Evolutionary conservation across 2,797 vertebrate species (phyloP), one percentile per base, ranked within the genome.

Genomic region (Phaenicophaeus curvirostris): DNA sequence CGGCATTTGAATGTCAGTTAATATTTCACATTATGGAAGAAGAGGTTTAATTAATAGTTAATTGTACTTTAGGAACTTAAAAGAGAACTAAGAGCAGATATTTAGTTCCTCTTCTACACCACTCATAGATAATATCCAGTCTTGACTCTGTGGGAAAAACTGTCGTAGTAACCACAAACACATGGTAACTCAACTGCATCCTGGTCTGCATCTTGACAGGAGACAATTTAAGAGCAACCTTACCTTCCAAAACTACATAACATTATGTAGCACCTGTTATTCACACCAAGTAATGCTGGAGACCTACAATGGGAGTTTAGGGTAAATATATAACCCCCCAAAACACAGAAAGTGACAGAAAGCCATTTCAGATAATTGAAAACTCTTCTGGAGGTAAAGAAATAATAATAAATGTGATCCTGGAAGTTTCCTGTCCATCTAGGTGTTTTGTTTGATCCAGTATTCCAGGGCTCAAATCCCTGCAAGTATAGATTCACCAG

Each of bases 381-480:
- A 82, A 2, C 1, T 54, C 10, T 69, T 2, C 20, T 55, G 31
- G 25, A 67, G 16, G 9, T 8, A 33, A 9, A 20, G 4, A 71
- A 35, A 6, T 71, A 68, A 55, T 15, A 37, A 3, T 2, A 74
- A 33, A 33, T 24, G 10, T 7, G 3, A 28, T 33, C 11, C 12
- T 12, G 37, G 15, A 15, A 35, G 4, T 31, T 78, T 80, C 9
- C 24, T 6, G 33, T 31, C 6, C 15, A 58, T 20, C 4, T 7
- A 44, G 14, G 46, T 5, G 0, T 18, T 74, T 87, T 46, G 55
- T 66, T 75, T 55, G 16, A 42, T 55, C 13, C 21, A 39, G 8
- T 11, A 55, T 19, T n/a, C 9, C 0, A 1, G 3, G 27, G 3
- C 39, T 65, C 39, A 79, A 42, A 42, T 30, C 15, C 6, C 6